A percentile compares a stretch with the other conserved stretches of the same genome.
phyloP scores from a whole-genome alignment of 2,113 vertebrate species.

The Cygnus buccinator region DNA sequence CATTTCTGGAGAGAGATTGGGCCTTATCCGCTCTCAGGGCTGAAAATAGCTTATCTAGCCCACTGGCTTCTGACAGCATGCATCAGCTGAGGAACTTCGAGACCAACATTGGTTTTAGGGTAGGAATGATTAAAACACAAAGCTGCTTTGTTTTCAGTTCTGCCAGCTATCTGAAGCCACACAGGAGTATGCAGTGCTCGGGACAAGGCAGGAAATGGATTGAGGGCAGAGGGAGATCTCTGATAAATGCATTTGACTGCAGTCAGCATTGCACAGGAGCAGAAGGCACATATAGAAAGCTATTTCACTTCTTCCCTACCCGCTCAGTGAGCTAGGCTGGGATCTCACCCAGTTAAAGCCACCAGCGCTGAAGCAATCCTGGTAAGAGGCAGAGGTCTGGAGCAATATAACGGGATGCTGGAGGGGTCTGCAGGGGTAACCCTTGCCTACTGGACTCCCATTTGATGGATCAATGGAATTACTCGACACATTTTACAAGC shows the following conservation, averaged over 20 bases:
- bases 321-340: not conserved
- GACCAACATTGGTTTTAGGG: constrained; percentile 14
- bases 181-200: not conserved
- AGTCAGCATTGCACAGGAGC: not conserved
- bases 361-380: not conserved
- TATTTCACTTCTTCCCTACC: not conserved
- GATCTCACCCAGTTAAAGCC: not conserved
- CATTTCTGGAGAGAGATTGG: not conserved
- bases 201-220: constrained; percentile 22
- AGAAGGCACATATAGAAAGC: not conserved
- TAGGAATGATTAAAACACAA: constrained; percentile 10
- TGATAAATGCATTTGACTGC: not conserved
- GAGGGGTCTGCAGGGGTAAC: not conserved
- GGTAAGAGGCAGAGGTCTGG: not conserved
- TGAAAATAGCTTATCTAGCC: constrained; percentile 11
- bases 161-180: constrained; percentile 27
- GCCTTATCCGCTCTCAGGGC: not conserved
- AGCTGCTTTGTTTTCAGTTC: constrained; percentile 41
- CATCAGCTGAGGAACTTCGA: not conserved
- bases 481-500: not conserved
- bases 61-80: not conserved
- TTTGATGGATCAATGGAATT: not conserved
- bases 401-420: not conserved
- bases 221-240: not conserved
- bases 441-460: not conserved